Base-by-base conservation (phyloP, 1,140 invertebrate genomes). In the Aphis gossypii region DNA sequence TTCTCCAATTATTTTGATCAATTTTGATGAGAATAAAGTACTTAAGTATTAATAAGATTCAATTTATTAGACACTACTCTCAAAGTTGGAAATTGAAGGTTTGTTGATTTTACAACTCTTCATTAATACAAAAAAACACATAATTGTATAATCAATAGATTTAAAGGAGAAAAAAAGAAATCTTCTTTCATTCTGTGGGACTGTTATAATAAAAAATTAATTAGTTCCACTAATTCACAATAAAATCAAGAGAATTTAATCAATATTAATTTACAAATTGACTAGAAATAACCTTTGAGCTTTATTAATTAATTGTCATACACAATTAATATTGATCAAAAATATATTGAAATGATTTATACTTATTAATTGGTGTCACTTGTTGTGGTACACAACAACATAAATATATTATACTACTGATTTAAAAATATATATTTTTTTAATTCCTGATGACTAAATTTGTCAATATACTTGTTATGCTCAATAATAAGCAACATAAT, bases 311-410 rank as follows among this genome's bases (percentile, higher is more conserved):
- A 88, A 30, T 41, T 56, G 4, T 23, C 11, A 35, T 38, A 8
- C 20, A 89, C 18, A 89, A 89, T 89, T 89, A 89, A 89, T 8
- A 89, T 56, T 25, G n/a, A 56, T 89, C 6, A 89, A 89, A 89
- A 38, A 56, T 23, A 41, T 41, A 89, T 38, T 56, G 11, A 25
- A 89, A 35, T 89, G 18, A 89, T 41, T 89, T 56, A 84, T 84
- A 44, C 30, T 68, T 68, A 89, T 89, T 89, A 89, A 9, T 48
- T 89, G 23, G 51, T 11, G 5, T 54, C 9, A 89, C 48, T 88
- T 35, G n/a, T 88, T 48, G 48, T 88, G 38, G 8, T 83, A 38
- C 35, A 86, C 21, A 44, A 68, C 30, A 68, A 68, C 60, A 68
- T 30, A 68, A 68, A 38, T 84, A 25, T 25, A 44, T 82, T 6